A percentile compares a stretch with the other conserved stretches of the same genome.
Conservation (phyloP, 2,888 invertebrate genomes). For the Helobdella robusta region DNA sequence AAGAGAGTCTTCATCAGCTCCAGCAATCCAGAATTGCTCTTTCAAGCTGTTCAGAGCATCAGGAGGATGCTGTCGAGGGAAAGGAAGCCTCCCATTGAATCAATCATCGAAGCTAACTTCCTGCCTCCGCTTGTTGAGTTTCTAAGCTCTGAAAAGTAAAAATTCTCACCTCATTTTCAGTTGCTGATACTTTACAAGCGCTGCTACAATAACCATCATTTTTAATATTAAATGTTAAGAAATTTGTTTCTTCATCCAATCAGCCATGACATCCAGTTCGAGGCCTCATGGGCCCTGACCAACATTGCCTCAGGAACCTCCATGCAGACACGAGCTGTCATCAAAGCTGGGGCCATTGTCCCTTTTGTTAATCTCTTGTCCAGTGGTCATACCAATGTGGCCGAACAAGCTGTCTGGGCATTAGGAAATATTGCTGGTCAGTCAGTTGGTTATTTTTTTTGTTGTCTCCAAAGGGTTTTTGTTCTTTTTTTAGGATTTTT, state of each 20-base stretch:
- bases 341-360: constrained; percentile 75
- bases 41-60: constrained; percentile 68
- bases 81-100: constrained; percentile 78
- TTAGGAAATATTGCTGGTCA: constrained; percentile 88
- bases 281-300: constrained; percentile 92
- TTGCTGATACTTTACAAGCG: too few relatives aligned
- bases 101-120: constrained; percentile 72
- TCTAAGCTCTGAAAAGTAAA: constrained; percentile 65
- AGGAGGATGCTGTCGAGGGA: constrained; percentile 79
- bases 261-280: constrained; percentile 62
- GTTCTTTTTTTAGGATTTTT: too few relatives aligned
- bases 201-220: too few relatives aligned
- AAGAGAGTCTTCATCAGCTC: constrained; percentile 59
- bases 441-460: constrained; percentile 52
- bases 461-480: too few relatives aligned
- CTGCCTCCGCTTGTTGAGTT: constrained; percentile 73
- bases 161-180: too few relatives aligned
- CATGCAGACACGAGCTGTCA: constrained; percentile 77
- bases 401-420: constrained; percentile 77
- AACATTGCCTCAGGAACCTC: constrained; percentile 91
- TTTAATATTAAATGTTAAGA: not conserved
- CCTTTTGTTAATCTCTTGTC: constrained; percentile 65
- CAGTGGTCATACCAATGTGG: constrained; percentile 59
- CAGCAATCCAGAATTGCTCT: constrained; percentile 57
- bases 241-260: not conserved